Evolutionary conservation across 2,797 vertebrate genomes (phyloP).

Genomic region (Sebastes miniatus): DNA sequence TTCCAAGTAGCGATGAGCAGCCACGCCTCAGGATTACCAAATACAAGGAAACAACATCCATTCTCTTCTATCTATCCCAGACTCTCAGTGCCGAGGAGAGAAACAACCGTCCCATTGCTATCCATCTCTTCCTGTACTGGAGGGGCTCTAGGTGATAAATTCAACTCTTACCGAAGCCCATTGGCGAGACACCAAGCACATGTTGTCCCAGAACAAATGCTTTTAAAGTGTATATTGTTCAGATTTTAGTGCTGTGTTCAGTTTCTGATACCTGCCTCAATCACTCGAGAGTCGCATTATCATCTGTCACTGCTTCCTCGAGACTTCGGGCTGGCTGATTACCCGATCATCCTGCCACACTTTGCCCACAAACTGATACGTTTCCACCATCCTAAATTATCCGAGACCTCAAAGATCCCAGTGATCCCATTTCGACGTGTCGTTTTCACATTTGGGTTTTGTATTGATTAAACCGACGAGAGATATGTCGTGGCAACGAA

Average conservation of each 20-base stretch:
- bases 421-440: background rate
- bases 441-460: background rate
- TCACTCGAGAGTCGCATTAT: constrained; percentile 54
- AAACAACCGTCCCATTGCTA: constrained; percentile 57
- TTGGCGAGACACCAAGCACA: constrained; percentile 68
- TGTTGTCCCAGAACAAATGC: constrained; percentile 69
- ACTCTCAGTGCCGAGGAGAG: constrained; percentile 46
- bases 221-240: constrained; percentile 69
- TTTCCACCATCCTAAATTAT: constrained; percentile 16
- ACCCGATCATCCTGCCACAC: constrained; percentile 38
- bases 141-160: constrained; percentile 67
- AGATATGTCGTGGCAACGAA: background rate
- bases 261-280: constrained; percentile 54
- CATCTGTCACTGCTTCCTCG: constrained; percentile 50
- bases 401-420: background rate
- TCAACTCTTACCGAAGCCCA: constrained; percentile 63
- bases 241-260: constrained; percentile 55
- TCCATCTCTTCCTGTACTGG: constrained; percentile 66
- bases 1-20: background rate
- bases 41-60: constrained; percentile 43
- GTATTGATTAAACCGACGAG: background rate
- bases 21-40: constrained; percentile 34
- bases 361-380: constrained; percentile 26
- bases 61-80: constrained; percentile 45
- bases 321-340: constrained; percentile 55